Evolutionary conservation across 1,140 invertebrate species (phyloP).

Genomic region (Nymphalis io): DNA sequence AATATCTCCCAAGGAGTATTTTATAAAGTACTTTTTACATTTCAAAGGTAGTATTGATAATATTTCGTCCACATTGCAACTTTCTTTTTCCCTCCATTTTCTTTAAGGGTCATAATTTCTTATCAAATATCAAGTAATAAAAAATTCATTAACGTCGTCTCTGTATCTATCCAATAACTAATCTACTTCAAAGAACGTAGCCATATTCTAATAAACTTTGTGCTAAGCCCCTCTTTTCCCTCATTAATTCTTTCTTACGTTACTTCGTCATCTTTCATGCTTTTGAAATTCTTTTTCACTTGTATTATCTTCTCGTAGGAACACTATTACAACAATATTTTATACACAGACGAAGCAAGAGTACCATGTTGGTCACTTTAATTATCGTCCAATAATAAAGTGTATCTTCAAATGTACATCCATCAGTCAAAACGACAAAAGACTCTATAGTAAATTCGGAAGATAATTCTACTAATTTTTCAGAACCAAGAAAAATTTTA

Average conservation of each 20-base stretch:
- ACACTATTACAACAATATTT: constrained; percentile 53
- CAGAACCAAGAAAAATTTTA: constrained; percentile 93
- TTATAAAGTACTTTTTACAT: background rate
- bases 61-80: constrained; percentile 7
- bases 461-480: constrained; percentile 37
- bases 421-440: background rate
- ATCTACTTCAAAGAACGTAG: constrained; percentile 40
- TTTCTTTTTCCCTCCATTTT: constrained; percentile 16
- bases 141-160: constrained; percentile 33
- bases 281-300: constrained; percentile 60
- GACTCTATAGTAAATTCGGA: background rate
- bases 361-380: constrained; percentile 40
- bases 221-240: constrained; percentile 47
- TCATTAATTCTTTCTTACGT: constrained; percentile 53
- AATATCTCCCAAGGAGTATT: background rate
- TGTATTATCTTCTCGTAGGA: constrained; percentile 54
- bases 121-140: constrained; percentile 28
- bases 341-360: constrained; percentile 49
- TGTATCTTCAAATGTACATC: background rate
- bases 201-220: constrained; percentile 41
- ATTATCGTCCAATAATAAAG: constrained; percentile 3
- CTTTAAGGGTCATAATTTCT: constrained; percentile 27
- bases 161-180: constrained; percentile 45
- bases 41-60: constrained; percentile 1
- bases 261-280: constrained; percentile 64